A percentile compares a stretch with the other conserved stretches of the same genome.
Evolutionary conservation across 2,888 invertebrate species (phyloP).

Genomic region (Sinhomidia bicolor): DNA sequence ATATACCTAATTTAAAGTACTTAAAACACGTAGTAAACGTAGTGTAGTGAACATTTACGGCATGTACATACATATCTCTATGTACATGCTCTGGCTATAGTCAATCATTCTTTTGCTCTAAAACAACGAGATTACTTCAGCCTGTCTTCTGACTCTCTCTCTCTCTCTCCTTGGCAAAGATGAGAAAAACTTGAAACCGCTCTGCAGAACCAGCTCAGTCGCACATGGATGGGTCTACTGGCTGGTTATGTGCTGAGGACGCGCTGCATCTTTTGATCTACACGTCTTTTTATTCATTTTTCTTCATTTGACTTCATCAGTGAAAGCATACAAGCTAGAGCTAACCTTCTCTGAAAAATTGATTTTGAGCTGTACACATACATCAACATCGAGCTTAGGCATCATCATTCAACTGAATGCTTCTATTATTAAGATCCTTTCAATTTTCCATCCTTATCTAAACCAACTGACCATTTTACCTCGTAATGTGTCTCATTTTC

Average conservation of each 20-base stretch:
- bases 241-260: neutral
- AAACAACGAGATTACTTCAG: too few species aligned
- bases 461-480: neutral
- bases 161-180: too few species aligned
- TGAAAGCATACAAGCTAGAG: neutral
- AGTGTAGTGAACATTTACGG: too few species aligned
- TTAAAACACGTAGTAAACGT: too few species aligned
- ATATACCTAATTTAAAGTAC: too few species aligned
- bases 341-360: neutral
- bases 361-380: too few species aligned
- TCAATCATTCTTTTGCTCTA: too few species aligned
- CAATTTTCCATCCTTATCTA: neutral
- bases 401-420: neutral
- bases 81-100: too few species aligned
- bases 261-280: neutral
- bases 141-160: too few species aligned
- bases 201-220: conserved; percentile 49
- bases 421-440: neutral
- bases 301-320: neutral
- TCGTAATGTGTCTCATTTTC: conserved; percentile 38
- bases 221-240: conserved; percentile 13
- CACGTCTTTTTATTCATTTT: neutral
- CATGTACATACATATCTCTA: too few species aligned
- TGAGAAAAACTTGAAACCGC: conserved; percentile 24
- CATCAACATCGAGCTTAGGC: too few species aligned